Evolutionary conservation across 2,888 invertebrate genomes (phyloP).

Genomic region (Ramazzottius varieornatus): DNA sequence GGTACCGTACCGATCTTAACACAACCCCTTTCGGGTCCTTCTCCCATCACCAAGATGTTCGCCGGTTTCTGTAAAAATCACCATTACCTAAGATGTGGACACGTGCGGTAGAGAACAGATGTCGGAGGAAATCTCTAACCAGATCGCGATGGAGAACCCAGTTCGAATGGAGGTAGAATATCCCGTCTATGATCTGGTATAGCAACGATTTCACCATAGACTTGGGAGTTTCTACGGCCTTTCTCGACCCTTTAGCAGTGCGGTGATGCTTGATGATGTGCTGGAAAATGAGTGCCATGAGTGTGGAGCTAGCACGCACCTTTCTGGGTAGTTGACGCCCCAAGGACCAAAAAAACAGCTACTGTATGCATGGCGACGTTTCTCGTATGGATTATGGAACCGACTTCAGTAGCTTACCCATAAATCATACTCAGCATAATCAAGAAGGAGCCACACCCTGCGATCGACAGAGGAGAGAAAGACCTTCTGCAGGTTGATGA

Average conservation of each 20-base stretch:
- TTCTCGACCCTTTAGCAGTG: conserved; percentile 87
- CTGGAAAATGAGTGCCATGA: conserved; percentile 24
- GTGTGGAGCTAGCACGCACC: too few species aligned
- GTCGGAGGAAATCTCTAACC: conserved; percentile 29
- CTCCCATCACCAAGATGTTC: conserved; percentile 96
- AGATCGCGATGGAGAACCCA: conserved; percentile 95
- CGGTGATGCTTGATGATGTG: conserved; percentile 97
- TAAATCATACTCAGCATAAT: conserved; percentile 94
- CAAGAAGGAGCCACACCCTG: conserved; percentile 87
- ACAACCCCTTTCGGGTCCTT: conserved; percentile 78
- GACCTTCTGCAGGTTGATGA: conserved; percentile 78
- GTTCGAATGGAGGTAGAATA: conserved; percentile 92
- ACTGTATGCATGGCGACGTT: too few species aligned
- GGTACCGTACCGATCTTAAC: conserved; percentile 52
- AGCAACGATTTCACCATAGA: conserved; percentile 91
- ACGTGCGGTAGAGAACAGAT: background rate
- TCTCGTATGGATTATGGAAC: too few species aligned
- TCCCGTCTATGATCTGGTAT: conserved; percentile 92
- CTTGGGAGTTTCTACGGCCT: conserved; percentile 76
- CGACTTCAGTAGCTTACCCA: conserved; percentile 48
- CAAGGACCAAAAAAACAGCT: too few species aligned
- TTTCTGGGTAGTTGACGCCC: too few species aligned
- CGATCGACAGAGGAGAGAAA: conserved; percentile 84
- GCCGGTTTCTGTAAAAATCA: conserved; percentile 54
- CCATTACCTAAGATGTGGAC: background rate